Evolutionary conservation across 2,113 vertebrate species (phyloP).

Genomic region (Stegostoma tigrinum): DNA sequence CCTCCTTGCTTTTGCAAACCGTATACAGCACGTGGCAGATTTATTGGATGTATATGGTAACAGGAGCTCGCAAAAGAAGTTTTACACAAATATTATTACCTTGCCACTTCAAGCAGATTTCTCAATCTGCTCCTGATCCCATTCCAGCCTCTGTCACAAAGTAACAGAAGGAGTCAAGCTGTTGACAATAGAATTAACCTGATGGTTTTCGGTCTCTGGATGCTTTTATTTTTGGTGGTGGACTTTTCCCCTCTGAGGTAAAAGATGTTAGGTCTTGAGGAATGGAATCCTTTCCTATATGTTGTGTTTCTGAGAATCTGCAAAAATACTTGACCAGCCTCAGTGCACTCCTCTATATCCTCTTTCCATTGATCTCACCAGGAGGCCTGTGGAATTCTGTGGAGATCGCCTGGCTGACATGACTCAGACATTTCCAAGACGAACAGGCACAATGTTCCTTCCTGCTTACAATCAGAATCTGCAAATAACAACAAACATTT

Average conservation of each 20-base stretch:
- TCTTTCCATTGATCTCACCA: background rate
- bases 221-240: background rate
- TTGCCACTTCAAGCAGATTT: background rate
- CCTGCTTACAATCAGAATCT: background rate
- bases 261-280: background rate
- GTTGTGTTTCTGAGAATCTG: background rate
- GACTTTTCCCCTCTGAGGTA: background rate
- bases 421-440: background rate
- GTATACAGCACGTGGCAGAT: background rate
- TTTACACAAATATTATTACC: background rate
- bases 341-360: background rate
- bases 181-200: background rate
- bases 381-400: background rate
- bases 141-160: too few relatives aligned
- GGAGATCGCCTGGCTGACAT: background rate
- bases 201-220: background rate
- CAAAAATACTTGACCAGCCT: background rate
- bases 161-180: background rate
- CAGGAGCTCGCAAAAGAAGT: background rate
- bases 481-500: background rate
- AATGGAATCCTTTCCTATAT: background rate
- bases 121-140: background rate
- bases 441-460: background rate
- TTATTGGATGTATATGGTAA: slow-evolving; percentile 6
- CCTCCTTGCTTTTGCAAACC: slow-evolving; percentile 15